These are phyloP conservation scores for Formica selysi DNA, from an alignment of 1,140 invertebrate genomes.

Conservation along the genomic window DNA sequence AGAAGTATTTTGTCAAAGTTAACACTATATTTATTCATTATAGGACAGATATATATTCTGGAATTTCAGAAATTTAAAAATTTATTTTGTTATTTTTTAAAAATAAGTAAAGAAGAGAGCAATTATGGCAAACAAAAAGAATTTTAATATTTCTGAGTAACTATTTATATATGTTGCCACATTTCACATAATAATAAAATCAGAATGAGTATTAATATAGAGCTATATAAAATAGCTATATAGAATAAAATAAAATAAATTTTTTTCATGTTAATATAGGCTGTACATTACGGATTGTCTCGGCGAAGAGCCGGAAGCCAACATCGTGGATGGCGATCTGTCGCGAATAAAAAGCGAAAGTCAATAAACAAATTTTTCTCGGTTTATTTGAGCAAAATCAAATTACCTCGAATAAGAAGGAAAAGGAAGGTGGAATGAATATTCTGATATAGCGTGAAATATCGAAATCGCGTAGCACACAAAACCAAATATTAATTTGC, in stretches of 20 bases:
- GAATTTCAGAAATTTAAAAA: neutral
- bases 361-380: slow-evolving; percentile 85
- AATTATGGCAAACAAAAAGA: neutral
- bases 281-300: slow-evolving; percentile 63
- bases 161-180: neutral
- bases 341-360: slow-evolving; percentile 83
- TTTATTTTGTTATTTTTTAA: slow-evolving; percentile 2
- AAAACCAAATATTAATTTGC: slow-evolving; percentile 84
- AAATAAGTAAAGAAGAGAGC: neutral
- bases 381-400: slow-evolving; percentile 86
- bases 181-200: neutral
- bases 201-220: neutral
- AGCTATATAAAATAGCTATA: neutral
- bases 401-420: slow-evolving; percentile 85
- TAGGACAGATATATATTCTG: neutral
- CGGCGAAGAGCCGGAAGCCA: slow-evolving; percentile 63
- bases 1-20: neutral
- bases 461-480: slow-evolving; percentile 71
- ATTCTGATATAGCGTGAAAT: slow-evolving; percentile 6
- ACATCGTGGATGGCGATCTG: slow-evolving; percentile 70
- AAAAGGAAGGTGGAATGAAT: slow-evolving; percentile 69
- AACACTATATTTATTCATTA: neutral
- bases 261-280: slow-evolving; percentile 62
- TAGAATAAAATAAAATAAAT: slow-evolving; percentile 7
- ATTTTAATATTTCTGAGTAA: neutral